Conservation (phyloP, 1,140 invertebrate genomes). For the Protaetia brevitarsis region DNA sequence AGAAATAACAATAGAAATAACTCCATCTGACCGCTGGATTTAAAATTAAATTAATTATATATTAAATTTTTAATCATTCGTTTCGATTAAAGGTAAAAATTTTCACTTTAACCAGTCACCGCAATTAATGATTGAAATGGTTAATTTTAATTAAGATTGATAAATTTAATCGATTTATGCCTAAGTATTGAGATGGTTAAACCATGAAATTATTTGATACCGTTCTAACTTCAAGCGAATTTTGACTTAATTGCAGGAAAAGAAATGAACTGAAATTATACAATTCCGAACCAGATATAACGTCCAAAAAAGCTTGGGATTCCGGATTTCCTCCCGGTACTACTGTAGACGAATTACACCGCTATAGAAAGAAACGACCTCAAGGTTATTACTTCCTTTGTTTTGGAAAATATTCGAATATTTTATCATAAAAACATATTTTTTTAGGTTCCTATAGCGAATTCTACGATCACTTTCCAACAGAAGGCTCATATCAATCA, state of each 20-base stretch:
- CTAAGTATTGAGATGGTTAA: too few species aligned
- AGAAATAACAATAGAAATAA: too few species aligned
- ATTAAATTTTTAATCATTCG: too few species aligned
- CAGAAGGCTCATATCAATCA: constrained; percentile 41
- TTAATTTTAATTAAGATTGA: too few species aligned
- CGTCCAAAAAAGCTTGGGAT: constrained; percentile 19
- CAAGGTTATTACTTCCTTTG: constrained; percentile 29
- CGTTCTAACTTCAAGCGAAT: background rate
- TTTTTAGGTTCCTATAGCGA: too few species aligned
- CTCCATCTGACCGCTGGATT: too few species aligned
- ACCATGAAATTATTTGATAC: too few species aligned
- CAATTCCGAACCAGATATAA: constrained; percentile 5
- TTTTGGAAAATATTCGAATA: background rate
- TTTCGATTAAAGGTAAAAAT: too few species aligned
- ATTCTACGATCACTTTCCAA: constrained; percentile 32
- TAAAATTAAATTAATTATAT: too few species aligned
- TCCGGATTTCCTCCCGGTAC: constrained; percentile 50
- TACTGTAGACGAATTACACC: constrained; percentile 56
- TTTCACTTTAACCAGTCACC: too few species aligned
- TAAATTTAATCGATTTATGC: too few species aligned
- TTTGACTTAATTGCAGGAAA: background rate
- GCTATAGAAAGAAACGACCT: constrained; percentile 51
- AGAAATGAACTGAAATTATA: background rate
- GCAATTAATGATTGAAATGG: too few species aligned
- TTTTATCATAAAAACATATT: background rate